phyloP scores from a whole-genome alignment of 2,888 invertebrate species.

The Tinea trinotella region DNA sequence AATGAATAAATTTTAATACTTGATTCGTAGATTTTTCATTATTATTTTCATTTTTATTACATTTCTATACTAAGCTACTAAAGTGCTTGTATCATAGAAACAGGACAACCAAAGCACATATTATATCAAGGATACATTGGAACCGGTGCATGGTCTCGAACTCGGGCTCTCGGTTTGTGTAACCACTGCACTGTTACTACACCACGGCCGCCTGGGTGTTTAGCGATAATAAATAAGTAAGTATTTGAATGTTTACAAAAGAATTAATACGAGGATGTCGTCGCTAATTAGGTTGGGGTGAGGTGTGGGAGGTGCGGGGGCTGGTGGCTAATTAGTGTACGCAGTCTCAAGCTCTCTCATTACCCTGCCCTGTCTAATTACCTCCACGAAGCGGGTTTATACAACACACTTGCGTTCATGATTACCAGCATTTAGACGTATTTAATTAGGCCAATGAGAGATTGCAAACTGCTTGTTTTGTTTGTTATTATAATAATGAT shows the following conservation, averaged over 20 bases:
- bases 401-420: background rate
- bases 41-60: background rate
- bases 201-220: too few relatives aligned
- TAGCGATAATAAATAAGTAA: background rate
- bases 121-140: background rate
- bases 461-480: slow-evolving; percentile 8
- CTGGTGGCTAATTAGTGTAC: slow-evolving; percentile 51
- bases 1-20: too few relatives aligned
- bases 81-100: too few relatives aligned
- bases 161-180: too few relatives aligned
- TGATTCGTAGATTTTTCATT: too few relatives aligned
- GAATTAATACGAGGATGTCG: slow-evolving; percentile 32
- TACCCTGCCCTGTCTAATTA: slow-evolving; percentile 50
- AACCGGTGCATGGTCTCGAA: too few relatives aligned
- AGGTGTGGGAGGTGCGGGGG: slow-evolving; percentile 46
- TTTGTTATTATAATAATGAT: slow-evolving; percentile 1
- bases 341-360: slow-evolving; percentile 37
- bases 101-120: too few relatives aligned
- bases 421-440: slow-evolving; percentile 14
- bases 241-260: slow-evolving; percentile 30
- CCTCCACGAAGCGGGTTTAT: slow-evolving; percentile 35
- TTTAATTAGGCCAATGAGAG: slow-evolving; percentile 4
- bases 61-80: too few relatives aligned
- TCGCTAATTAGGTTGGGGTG: slow-evolving; percentile 51
- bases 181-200: too few relatives aligned